Percentiles rank a stretch among this genome's conserved stretches.
These are phyloP conservation scores for Alethe diademata DNA, from an alignment of 2,113 vertebrate species.

Conservation along the genomic window DNA sequence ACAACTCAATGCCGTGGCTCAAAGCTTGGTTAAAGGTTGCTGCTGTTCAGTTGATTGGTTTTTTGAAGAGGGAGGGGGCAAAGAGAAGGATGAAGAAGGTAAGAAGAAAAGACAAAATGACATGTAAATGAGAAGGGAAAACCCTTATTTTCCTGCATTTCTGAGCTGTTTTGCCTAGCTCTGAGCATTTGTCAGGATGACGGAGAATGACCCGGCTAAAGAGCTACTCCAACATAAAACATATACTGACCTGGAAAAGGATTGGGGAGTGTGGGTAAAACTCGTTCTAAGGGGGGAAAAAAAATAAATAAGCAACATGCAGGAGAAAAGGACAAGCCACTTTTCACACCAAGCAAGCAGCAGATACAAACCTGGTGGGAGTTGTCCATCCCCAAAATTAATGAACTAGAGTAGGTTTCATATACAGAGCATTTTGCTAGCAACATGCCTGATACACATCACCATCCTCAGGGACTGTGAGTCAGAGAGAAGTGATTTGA, in stretches of 20 bases:
- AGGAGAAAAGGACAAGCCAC: constrained; percentile 56
- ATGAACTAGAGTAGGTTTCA: constrained; percentile 15
- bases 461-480: background rate
- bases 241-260: constrained; percentile 86
- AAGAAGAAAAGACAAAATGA: background rate
- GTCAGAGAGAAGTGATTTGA: constrained; percentile 2
- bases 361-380: constrained; percentile 64
- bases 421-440: constrained; percentile 1
- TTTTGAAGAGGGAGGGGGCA: background rate
- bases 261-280: constrained; percentile 83
- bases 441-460: background rate
- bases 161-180: constrained; percentile 7
- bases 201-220: constrained; percentile 80
- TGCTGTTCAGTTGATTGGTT: background rate
- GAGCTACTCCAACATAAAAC: constrained; percentile 70
- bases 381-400: constrained; percentile 21
- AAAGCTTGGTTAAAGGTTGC: background rate
- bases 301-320: constrained; percentile 78
- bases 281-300: constrained; percentile 81
- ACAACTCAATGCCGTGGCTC: background rate
- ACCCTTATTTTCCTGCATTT: background rate
- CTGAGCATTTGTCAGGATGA: constrained; percentile 51
- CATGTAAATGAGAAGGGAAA: background rate
- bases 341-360: constrained; percentile 62
- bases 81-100: background rate